These are phyloP conservation scores for Coturnix japonica DNA, from an alignment of 2,113 vertebrate species.

Conservation along the genomic window DNA sequence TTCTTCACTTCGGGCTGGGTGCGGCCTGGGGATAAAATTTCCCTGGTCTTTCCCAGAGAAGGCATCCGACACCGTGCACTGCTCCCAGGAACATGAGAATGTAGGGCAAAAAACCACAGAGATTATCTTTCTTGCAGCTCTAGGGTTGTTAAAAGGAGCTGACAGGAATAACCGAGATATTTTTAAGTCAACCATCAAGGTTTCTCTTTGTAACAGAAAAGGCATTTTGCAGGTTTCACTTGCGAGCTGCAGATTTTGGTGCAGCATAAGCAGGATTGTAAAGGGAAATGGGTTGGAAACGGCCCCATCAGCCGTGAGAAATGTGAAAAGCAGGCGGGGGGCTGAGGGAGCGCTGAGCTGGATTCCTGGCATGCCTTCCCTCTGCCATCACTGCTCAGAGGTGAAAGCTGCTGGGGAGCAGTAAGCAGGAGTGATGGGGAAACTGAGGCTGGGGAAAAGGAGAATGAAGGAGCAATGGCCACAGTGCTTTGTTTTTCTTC, in stretches of 20 bases:
- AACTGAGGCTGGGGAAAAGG: background rate
- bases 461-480: background rate
- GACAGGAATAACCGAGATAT: fast-evolving
- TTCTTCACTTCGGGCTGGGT: slow-evolving; percentile 55
- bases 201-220: fast-evolving
- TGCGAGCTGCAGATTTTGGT: background rate
- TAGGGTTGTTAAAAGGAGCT: background rate
- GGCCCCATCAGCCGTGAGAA: background rate
- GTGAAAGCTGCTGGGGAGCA: background rate
- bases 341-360: background rate
- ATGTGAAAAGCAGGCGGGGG: background rate
- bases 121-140: background rate
- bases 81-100: background rate
- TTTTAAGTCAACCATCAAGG: background rate
- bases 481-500: background rate
- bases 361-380: background rate
- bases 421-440: background rate
- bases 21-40: slow-evolving; percentile 10
- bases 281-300: background rate
- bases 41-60: slow-evolving; percentile 17
- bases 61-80: fast-evolving
- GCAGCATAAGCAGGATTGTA: fast-evolving
- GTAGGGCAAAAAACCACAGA: background rate
- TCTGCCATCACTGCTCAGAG: background rate
- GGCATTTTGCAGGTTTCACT: background rate